Evolutionary conservation across 2,888 invertebrate species (phyloP).

Genomic region (Heteromurus nitidus): DNA sequence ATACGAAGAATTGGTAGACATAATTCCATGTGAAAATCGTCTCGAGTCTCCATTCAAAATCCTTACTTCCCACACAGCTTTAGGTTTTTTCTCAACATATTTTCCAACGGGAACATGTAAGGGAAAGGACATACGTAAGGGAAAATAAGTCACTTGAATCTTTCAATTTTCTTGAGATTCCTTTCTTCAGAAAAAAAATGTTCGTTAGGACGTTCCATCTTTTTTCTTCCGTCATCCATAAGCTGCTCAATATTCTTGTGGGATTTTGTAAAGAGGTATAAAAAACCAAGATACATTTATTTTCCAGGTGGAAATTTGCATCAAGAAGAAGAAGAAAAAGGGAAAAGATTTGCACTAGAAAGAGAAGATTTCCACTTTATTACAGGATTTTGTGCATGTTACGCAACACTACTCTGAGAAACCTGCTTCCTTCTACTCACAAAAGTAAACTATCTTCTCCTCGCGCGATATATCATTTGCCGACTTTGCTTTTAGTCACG

Average conservation of each 20-base stretch:
- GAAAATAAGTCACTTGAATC: not conserved
- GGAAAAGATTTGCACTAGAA: conserved; percentile 15
- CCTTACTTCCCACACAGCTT: not conserved
- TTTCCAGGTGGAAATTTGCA: conserved; percentile 12
- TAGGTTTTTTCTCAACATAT: no score
- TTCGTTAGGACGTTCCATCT: not conserved
- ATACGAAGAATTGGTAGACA: no score
- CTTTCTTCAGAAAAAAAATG: not conserved
- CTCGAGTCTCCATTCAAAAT: not conserved
- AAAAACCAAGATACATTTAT: not conserved
- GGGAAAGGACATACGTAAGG: not conserved
- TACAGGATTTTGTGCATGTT: no score
- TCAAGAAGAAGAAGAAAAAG: not conserved
- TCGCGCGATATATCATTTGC: not conserved
- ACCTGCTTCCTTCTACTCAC: not conserved
- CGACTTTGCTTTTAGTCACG: not conserved
- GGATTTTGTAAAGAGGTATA: not conserved
- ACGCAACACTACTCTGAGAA: no score
- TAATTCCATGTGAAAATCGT: not conserved
- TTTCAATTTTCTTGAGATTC: conserved; percentile 4
- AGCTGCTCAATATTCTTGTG: not conserved
- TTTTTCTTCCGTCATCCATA: not conserved
- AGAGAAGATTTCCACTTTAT: conserved; percentile 1
- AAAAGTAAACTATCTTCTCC: not conserved
- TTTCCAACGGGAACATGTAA: not conserved